Evolutionary conservation across 2,888 invertebrate genomes (phyloP), one percentile per base, ranked within the genome.

Genomic region (Pandemis cinnamomeana): DNA sequence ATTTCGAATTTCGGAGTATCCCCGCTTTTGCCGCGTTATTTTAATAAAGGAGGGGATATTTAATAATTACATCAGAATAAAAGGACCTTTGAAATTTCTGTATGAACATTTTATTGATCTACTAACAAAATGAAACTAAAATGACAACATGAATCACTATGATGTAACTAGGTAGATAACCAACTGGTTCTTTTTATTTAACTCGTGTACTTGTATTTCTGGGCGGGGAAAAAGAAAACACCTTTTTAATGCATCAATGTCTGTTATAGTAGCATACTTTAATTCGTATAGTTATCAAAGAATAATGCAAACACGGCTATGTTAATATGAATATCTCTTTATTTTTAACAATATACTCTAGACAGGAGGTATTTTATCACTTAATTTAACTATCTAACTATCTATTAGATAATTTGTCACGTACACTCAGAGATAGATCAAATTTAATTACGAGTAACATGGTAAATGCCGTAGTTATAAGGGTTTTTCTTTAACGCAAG

Each of bases 281-380:
- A 46, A 55, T 51, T 46, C 51, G 51, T 73, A 68, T 70, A 64
- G 51, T 70, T 27, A 67, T 67, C 67, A 71, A 67, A 71, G 51
- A 75, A 75, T 74, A 80, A 82, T 79, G 41, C 74, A 84, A 86
- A 86, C 80, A 82, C 80, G 60, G 76, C 53, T 77, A 81, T 81
- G 79, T 88, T 86, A 91, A 91, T 92, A 90, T 92, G 91, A 91
- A 93, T 92, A 90, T 91, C 86, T 91, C 89, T 93, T 93, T 93
- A 93, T 91, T 91, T 85, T 83, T 89, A 92, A 93, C 92, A 92
- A 90, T 92, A 91, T 89, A 89, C 87, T 92, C 90, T 93, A 92
- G 91, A 92, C 91, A 92, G 90, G 89, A 90, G 89, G 90, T 92
- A 91, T 88, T 89, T 81, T 88, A 87, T 89, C 86, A 88, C 88